Evolutionary conservation across 2,113 vertebrate genomes (phyloP).

Genomic region (Cyrtonyx montezumae): DNA sequence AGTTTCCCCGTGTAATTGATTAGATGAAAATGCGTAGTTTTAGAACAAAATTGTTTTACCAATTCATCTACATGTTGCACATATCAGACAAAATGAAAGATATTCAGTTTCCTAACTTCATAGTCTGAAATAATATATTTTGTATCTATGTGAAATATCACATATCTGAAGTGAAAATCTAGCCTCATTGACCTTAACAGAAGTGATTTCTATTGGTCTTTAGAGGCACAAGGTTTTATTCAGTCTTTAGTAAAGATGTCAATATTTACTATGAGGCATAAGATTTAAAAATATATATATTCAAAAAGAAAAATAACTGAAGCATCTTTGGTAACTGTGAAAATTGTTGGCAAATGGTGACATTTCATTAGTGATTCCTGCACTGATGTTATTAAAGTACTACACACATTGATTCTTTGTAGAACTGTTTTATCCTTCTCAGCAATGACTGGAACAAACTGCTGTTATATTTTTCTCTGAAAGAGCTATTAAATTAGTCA

Average conservation of each 20-base stretch:
- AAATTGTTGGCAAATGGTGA: not conserved
- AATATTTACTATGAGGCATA: not conserved
- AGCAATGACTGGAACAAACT: not conserved
- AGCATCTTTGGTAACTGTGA: not conserved
- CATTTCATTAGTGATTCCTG: not conserved
- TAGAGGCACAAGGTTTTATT: not conserved
- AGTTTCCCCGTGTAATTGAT: not conserved
- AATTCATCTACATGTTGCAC: not conserved
- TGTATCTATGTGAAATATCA: not conserved
- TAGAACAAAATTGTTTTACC: not conserved
- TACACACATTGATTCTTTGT: not conserved
- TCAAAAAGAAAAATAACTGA: not conserved
- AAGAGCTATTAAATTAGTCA: not conserved
- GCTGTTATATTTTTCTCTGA: not conserved
- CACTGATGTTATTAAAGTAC: not conserved
- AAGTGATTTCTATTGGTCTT: slow-evolving; percentile 15
- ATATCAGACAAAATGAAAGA: not conserved
- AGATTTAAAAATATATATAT: not conserved
- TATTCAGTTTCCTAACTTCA: not conserved
- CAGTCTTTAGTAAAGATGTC: not conserved
- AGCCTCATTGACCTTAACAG: not conserved
- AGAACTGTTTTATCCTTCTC: not conserved
- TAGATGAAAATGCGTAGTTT: not conserved
- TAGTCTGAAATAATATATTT: not conserved
- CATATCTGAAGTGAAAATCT: not conserved